Evolutionary conservation across 2,113 vertebrate species (phyloP).

Genomic region (Mastomys coucha): DNA sequence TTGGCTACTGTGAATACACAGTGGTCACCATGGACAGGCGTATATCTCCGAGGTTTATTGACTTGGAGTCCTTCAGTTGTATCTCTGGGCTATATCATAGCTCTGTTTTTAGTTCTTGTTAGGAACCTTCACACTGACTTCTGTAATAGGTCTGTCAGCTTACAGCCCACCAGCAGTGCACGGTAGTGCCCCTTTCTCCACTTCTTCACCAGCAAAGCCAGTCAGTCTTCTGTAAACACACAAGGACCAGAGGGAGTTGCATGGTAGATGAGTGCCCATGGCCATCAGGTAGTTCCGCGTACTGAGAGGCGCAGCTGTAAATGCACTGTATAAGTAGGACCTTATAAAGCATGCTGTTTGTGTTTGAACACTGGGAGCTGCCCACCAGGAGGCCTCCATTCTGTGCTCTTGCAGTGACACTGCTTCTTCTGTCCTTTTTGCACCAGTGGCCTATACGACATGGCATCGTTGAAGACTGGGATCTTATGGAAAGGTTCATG

Average conservation of each 20-base stretch:
- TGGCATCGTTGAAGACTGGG: slow-evolving; percentile 93
- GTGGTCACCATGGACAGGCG: not conserved
- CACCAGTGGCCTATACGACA: slow-evolving; percentile 90
- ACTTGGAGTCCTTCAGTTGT: not conserved
- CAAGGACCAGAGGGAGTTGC: not conserved
- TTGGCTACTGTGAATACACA: not conserved
- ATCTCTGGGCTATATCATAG: not conserved
- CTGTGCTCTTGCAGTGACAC: not conserved
- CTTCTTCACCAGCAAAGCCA: not conserved
- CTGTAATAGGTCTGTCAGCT: not conserved
- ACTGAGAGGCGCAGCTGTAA: not conserved
- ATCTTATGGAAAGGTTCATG: slow-evolving; percentile 95
- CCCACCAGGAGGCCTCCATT: not conserved
- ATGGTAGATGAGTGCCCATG: rapidly evolving
- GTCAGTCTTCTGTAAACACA: not conserved
- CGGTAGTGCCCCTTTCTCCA: not conserved
- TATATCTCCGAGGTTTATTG: not conserved
- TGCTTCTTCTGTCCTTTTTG: not conserved
- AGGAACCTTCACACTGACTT: not conserved
- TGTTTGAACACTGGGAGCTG: rapidly evolving
- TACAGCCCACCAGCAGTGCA: not conserved
- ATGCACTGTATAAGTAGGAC: rapidly evolving
- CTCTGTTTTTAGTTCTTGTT: not conserved
- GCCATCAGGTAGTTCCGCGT: not conserved
- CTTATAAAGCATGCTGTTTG: not conserved